Percentiles rank a stretch among this genome's conserved stretches.
phyloP scores from a whole-genome alignment of 2,888 invertebrate species.

The Hipparchia sbordonii region DNA sequence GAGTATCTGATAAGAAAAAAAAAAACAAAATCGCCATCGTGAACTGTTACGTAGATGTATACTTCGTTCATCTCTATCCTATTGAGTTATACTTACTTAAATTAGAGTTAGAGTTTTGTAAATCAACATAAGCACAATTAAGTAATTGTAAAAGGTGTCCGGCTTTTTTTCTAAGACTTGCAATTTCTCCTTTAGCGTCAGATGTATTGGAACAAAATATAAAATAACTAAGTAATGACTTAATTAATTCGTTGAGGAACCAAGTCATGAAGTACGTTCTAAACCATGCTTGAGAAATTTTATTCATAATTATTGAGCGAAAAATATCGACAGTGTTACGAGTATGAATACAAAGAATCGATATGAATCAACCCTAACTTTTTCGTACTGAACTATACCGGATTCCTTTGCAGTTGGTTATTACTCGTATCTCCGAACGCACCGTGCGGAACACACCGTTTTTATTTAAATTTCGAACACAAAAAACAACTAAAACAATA shows the following conservation, averaged over 20 bases:
- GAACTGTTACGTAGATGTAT: too few relatives aligned
- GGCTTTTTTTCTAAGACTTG: too few relatives aligned
- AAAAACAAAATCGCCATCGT: too few relatives aligned
- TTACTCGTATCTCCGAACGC: slow-evolving; percentile 45
- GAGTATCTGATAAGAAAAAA: not conserved
- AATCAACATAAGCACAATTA: too few relatives aligned
- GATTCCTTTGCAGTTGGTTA: slow-evolving; percentile 16
- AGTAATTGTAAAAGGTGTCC: too few relatives aligned
- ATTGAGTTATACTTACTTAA: too few relatives aligned
- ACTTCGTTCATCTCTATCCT: too few relatives aligned
- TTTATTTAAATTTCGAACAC: slow-evolving; percentile 70
- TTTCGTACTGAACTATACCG: slow-evolving; percentile 13
- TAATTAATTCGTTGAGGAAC: not conserved
- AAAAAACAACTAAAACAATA: slow-evolving; percentile 48
- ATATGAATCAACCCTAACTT: slow-evolving; percentile 8
- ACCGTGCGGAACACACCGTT: slow-evolving; percentile 77
- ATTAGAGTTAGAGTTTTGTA: too few relatives aligned
- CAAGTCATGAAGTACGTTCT: not conserved
- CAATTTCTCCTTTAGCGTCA: too few relatives aligned
- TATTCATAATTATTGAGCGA: not conserved
- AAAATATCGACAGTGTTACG: not conserved
- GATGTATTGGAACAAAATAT: too few relatives aligned
- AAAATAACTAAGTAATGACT: not conserved
- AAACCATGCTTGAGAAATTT: not conserved
- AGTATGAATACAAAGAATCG: not conserved